Evolutionary conservation across 1,140 invertebrate genomes (phyloP).

Genomic region (Eriosoma lanigerum): DNA sequence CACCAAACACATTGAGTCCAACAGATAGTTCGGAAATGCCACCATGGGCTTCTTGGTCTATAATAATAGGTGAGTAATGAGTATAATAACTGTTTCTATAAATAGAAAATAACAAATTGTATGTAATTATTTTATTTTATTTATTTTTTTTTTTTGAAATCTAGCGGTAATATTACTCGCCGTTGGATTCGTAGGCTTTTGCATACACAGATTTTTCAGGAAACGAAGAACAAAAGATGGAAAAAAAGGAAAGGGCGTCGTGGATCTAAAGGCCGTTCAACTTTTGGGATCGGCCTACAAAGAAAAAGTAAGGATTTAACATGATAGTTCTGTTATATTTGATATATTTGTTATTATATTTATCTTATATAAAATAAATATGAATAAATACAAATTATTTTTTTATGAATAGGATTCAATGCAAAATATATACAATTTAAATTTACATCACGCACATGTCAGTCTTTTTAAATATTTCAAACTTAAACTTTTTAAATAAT

Average conservation of each 20-base stretch:
- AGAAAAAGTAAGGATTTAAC: conserved; percentile 83
- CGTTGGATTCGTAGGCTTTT: conserved; percentile 60
- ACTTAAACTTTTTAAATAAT: no score
- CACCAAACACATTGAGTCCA: conserved; percentile 23
- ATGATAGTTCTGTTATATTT: no score
- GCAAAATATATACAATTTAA: no score
- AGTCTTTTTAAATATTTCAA: no score
- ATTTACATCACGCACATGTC: no score
- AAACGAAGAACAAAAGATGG: conserved; percentile 93
- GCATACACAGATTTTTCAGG: conserved; percentile 91
- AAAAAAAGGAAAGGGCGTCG: conserved; percentile 92
- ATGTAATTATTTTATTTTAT: background rate
- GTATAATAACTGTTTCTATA: no score
- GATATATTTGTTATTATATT: no score
- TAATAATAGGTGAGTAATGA: conserved; percentile 37
- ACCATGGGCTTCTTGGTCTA: conserved; percentile 40
- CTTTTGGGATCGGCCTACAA: conserved; percentile 93
- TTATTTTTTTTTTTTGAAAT: no score
- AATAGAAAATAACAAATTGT: background rate
- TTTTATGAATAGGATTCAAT: no score
- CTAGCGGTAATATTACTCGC: conserved; percentile 32
- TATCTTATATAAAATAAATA: no score
- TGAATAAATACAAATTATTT: no score
- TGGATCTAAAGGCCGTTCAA: conserved; percentile 95
- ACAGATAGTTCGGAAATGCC: conserved; percentile 44